Conservation (phyloP, 2,888 invertebrate genomes). For the Cylindroiulus punctatus region DNA sequence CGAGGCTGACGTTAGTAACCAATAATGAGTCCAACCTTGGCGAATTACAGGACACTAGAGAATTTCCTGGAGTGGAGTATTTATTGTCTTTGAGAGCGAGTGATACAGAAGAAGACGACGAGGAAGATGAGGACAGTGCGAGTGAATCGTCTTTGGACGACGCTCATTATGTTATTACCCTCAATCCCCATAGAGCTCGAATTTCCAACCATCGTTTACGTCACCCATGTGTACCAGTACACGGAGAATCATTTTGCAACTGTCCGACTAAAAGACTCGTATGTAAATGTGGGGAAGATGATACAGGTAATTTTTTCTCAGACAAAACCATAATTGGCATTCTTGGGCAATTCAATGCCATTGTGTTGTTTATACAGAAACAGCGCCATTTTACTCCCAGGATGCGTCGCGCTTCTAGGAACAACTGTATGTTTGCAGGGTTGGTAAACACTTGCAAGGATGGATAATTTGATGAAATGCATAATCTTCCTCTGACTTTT, state of each 20-base stretch:
- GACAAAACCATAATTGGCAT: background rate
- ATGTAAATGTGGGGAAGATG: conserved; percentile 52
- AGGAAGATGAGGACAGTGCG: conserved; percentile 1
- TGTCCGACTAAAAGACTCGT: conserved; percentile 19
- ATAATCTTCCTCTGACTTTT: too few relatives aligned
- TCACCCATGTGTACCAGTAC: background rate
- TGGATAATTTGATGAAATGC: too few relatives aligned
- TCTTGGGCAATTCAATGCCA: background rate
- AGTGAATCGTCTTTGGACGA: background rate
- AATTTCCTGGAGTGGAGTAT: conserved; percentile 12
- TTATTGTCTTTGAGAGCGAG: background rate
- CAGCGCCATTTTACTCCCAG: background rate
- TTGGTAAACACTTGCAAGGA: too few relatives aligned
- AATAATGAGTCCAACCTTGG: background rate
- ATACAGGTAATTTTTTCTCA: conserved; percentile 46
- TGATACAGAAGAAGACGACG: background rate
- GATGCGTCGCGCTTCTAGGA: background rate
- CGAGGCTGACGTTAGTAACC: conserved; percentile 8
- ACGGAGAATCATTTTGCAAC: conserved; percentile 46
- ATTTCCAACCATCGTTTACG: conserved; percentile 22
- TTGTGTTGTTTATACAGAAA: conserved; percentile 7
- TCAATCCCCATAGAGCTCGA: background rate
- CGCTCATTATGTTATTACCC: conserved; percentile 3
- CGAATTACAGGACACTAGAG: background rate
- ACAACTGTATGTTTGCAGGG: too few relatives aligned